A percentile compares a stretch with the other conserved stretches of the same genome.
Conservation (phyloP, 2,888 invertebrate species). For the Rotaria sp. region DNA sequence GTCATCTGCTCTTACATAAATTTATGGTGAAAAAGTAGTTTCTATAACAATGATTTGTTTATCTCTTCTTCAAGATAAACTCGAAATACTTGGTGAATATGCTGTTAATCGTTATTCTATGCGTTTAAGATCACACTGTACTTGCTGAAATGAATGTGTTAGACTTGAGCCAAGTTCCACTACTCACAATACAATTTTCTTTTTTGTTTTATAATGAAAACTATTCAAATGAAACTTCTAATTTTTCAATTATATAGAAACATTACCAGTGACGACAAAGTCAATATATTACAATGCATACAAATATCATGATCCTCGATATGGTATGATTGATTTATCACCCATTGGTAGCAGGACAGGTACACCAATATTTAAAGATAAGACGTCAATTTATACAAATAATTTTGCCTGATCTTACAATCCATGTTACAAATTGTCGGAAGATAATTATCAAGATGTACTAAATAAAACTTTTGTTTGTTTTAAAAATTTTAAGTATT, state of each 20-base stretch:
- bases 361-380: neutral
- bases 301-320: neutral
- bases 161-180: neutral
- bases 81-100: neutral
- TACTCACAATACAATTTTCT: neutral
- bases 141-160: neutral
- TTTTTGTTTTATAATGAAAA: neutral
- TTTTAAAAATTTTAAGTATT: too few relatives aligned
- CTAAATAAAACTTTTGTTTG: neutral
- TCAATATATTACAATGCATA: neutral
- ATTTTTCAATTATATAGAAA: neutral
- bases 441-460: neutral
- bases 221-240: neutral
- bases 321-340: neutral
- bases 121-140: neutral
- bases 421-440: constrained; percentile 7
- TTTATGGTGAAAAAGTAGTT: neutral
- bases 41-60: neutral
- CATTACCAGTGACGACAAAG: neutral
- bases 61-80: neutral
- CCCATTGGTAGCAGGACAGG: neutral
- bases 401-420: neutral
- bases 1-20: neutral
- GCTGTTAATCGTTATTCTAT: neutral
- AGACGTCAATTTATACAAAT: neutral